Evolutionary conservation across 2,113 vertebrate species (phyloP), one percentile per base, ranked within the genome.

Genomic region (Typhlomys cinereus): DNA sequence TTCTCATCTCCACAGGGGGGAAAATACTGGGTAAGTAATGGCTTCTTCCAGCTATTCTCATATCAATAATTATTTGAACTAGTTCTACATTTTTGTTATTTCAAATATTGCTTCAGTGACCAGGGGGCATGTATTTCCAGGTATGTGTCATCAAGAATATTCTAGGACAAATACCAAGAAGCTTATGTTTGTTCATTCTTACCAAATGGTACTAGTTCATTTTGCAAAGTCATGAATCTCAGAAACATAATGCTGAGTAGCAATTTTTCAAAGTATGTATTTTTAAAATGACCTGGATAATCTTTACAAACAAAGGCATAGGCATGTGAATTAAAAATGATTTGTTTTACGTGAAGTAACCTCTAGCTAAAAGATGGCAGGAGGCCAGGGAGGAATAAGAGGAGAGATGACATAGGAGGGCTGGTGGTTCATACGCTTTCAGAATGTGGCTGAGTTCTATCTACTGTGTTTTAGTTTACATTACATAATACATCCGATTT

Each of bases 391-490:
- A 48, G 20, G 13, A 29, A 14, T 0, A 31, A n/a, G 7, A 12
- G 17, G 8, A 0, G 11, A 11, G 20, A 17, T 0, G 9, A 29
- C 59, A 13, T 2, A 12, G 6, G n/a, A 4, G 14, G 0, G 2
- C 41, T 1, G 13, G 1, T 1, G 29, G 50, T 3, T 34, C 61
- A 27, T 0, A 2, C 13, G 39, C 62, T 73, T n/a, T n/a, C n/a
- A n/a, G 17, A 2, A 17, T 5, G 29, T 5, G 2, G 10, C 59
- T 44, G 1, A 36, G 8, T 67, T 46, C 31, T 52, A 23, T 27
- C 13, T 41, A 4, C 5, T 78, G 36, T 29, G 4, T 29, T 34
- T 61, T 39, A 41, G 50, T 20, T 64, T 80, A 17, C 21, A 39
- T 12, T n/a, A 41, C 12, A 64, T 52, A 54, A 59, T 31, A n/a